Percentiles rank a stretch among this genome's conserved stretches.
Evolutionary conservation across 1,140 invertebrate species (phyloP).

Genomic region (Drosophila nasuta): DNA sequence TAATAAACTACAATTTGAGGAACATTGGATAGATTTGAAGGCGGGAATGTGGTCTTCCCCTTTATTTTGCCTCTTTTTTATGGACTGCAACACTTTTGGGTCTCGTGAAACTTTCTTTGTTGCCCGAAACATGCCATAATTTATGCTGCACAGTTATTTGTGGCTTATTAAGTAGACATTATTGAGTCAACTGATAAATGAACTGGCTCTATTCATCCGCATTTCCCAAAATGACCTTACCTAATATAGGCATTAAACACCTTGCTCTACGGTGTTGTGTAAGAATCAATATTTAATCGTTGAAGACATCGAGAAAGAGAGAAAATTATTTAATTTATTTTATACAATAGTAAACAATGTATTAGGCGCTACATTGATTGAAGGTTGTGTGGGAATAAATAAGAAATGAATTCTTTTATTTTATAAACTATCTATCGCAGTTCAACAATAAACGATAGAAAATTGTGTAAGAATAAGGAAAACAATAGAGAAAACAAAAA

Average conservation of each 20-base stretch:
- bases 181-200: constrained; percentile 18
- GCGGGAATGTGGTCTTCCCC: constrained; percentile 9
- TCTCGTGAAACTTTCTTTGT: constrained; percentile 66
- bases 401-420: too few species aligned
- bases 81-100: constrained; percentile 21
- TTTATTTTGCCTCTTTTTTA: constrained; percentile 4
- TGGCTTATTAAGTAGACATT: constrained; percentile 18
- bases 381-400: too few species aligned
- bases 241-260: not conserved
- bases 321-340: too few species aligned
- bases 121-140: constrained; percentile 24
- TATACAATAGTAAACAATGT: too few species aligned
- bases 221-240: not conserved
- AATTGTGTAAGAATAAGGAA: too few species aligned
- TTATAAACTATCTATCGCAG: too few species aligned
- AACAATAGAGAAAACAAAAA: too few species aligned
- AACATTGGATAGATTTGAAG: constrained; percentile 11
- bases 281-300: not conserved
- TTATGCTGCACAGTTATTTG: constrained; percentile 21
- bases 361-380: too few species aligned
- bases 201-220: not conserved
- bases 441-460: too few species aligned
- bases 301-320: too few species aligned
- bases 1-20: constrained; percentile 56
- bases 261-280: too few species aligned